Base-by-base conservation (phyloP, 2,797 vertebrate species). In the Microcaecilia unicolor region DNA sequence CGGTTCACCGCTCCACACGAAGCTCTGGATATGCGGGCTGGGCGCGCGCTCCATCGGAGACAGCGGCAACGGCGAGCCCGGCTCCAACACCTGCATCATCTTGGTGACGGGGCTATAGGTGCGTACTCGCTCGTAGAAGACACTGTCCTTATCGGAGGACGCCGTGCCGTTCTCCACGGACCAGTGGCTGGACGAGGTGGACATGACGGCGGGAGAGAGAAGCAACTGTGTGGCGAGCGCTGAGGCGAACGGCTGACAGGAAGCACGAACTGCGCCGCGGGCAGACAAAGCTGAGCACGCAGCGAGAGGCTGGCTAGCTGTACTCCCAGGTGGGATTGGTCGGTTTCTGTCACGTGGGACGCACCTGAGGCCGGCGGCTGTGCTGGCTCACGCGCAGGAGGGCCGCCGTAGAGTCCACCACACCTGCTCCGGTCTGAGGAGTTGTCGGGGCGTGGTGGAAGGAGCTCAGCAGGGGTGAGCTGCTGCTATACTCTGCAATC, bases 51-150 rank as follows among this genome's bases (percentile, higher is more conserved):
- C 62, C 20, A 61, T 45, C 15, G 77, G 76, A 9, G 64, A 58
- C 12, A 39, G 30, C 18, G 70, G 55, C 5, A 51, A 34, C 10
- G 48, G 48, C 8, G 68, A 61, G 49, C 50, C 28, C 14, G 4
- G 58, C 13, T 75, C 31, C 41, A 72, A 58, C 18, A 66, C 42
- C 35, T 55, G 69, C n/a, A 61, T 55, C 31, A 71, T 61, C 20
- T 64, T 75, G 61, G 70, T 74, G 41, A 74, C 61, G 14, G 77
- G 79, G 12, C 71, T 78, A 65, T 81, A 84, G 43, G 76, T 74
- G 28, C 67, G 65, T 54, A 80, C 69, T 11, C 71, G 58, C 23
- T 80, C 70, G 24, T 64, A 73, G 2, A 64, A 51, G 39, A 72
- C 50, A 36, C 50, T 39, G 49, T 75, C 55, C 11, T 70, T 72